Base-by-base conservation (phyloP, 2,797 vertebrate genomes). In the Centropyge bicolor region DNA sequence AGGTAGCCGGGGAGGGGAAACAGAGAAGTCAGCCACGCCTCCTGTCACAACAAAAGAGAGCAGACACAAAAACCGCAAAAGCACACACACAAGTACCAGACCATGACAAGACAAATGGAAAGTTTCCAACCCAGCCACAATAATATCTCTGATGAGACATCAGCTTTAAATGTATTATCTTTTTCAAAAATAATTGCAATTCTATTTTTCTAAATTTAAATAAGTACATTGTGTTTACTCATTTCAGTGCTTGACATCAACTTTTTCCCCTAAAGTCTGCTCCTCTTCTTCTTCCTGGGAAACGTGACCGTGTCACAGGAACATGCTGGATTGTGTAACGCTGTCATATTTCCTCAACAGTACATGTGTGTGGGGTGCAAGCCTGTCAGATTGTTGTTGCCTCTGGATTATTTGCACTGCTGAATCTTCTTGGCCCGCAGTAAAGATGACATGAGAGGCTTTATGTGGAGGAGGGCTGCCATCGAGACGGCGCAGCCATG, bases 401-500 rank as follows among this genome's bases (percentile, higher is more conserved):
- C 63, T 78, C 62, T 78, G 78, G 78, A 83, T 85, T 76, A 70
- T 76, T 54, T 71, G 59, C 78, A 22, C 36, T 13, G 24, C 55
- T 82, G 76, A 78, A 70, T 81, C 59, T 49, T 60, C 72, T 48
- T 67, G 22, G 68, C 74, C 56, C 52, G n/a, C 61, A 80, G 77
- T 77, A 40, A 76, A 86, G 78, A 84, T 70, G 74, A 74, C 78
- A 79, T 70, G 79, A 86, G 74, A 81, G 49, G 54, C 60, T 85
- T 78, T 61, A 63, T 74, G 76, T 76, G 46, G 64, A 65, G 49
- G 41, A 63, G 57, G 62, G 45, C 71, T 74, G 68, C 66, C 31
- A 24, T 9, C 57, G 63, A 73, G 66, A 66, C 45, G 38, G 60
- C 12, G 45, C 67, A 70, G 45, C 59, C 69, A 63, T 73, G 49